phyloP scores from a whole-genome alignment of 2,888 invertebrate species.

The Scaptomyza tumidula region DNA sequence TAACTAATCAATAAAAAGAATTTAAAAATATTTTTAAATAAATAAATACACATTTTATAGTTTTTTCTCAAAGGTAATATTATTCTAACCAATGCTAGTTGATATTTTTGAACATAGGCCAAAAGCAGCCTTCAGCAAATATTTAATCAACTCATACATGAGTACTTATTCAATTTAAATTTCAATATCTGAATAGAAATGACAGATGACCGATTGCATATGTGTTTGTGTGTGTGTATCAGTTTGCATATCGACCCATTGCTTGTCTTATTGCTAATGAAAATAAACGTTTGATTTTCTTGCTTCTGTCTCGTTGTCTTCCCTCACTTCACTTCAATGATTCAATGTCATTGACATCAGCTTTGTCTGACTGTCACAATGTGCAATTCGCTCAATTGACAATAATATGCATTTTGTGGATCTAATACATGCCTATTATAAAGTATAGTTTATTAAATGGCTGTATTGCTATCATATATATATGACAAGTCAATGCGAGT shows the following conservation, averaged over 20 bases:
- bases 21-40: too few relatives aligned
- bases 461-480: constrained; percentile 1
- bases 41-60: too few relatives aligned
- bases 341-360: constrained; percentile 1
- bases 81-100: neutral
- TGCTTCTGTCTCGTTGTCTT: constrained; percentile 5
- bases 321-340: neutral
- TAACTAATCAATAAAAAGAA: too few relatives aligned
- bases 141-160: neutral
- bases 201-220: neutral
- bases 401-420: constrained; percentile 21
- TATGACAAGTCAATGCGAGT: constrained; percentile 9
- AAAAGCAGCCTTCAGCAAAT: neutral
- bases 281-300: constrained; percentile 53
- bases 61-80: neutral
- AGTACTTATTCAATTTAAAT: neutral
- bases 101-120: neutral
- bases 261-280: constrained; percentile 45
- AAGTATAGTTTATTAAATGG: constrained; percentile 47
- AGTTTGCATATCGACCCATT: constrained; percentile 16
- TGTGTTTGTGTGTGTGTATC: constrained; percentile 13
- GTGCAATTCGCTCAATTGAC: constrained; percentile 11
- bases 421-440: neutral
- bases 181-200: constrained; percentile 1
- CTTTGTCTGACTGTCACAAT: constrained; percentile 23